A percentile compares a stretch with the other conserved stretches of the same genome.
Evolutionary conservation across 2,888 invertebrate species (phyloP).

Genomic region (Anodontia alba): DNA sequence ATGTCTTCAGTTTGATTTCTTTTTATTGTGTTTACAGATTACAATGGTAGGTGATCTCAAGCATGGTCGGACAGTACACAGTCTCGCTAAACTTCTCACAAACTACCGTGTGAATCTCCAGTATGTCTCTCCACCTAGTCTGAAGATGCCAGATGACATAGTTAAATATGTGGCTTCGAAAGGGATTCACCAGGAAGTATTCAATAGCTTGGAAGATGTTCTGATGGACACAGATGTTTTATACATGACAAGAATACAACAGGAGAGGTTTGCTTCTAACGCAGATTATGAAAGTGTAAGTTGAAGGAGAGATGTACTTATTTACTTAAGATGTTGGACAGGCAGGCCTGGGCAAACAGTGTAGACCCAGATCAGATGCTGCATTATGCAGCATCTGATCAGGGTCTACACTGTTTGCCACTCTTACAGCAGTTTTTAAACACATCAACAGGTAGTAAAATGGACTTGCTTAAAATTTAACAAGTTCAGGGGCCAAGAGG

Average conservation of each 20-base stretch:
- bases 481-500: too few species aligned
- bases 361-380: too few species aligned
- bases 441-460: too few species aligned
- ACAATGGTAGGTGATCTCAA: conserved; percentile 99
- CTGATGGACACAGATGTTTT: conserved; percentile 97
- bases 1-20: too few species aligned
- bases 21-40: conserved; percentile 86
- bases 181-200: conserved; percentile 86
- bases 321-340: too few species aligned
- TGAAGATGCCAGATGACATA: conserved; percentile 96
- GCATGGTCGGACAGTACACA: conserved; percentile 99
- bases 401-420: too few species aligned
- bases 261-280: conserved; percentile 93
- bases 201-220: conserved; percentile 90
- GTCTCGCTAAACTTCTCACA: conserved; percentile 95
- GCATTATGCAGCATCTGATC: too few species aligned
- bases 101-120: conserved; percentile 96
- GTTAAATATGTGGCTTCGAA: conserved; percentile 91
- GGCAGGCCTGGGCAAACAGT: too few species aligned
- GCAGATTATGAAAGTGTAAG: conserved; percentile 93
- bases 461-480: too few species aligned
- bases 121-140: conserved; percentile 94
- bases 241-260: conserved; percentile 99
- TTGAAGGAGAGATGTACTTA: too few species aligned
- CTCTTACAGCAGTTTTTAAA: too few species aligned